A percentile compares a stretch with the other conserved stretches of the same genome.
Conservation (phyloP, 2,888 invertebrate species). For the Tiliacea citrago region DNA sequence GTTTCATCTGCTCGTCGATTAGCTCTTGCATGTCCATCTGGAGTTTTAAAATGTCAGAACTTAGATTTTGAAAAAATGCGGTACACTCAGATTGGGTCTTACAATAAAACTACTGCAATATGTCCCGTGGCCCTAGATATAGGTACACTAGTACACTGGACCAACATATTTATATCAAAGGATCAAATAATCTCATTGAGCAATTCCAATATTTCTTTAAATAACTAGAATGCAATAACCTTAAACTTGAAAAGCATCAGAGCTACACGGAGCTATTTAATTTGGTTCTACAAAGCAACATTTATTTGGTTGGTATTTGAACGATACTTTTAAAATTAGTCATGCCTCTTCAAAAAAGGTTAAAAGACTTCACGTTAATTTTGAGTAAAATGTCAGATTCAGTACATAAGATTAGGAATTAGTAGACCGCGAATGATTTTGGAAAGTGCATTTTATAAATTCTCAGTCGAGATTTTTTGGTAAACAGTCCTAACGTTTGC, state of each 20-base stretch:
- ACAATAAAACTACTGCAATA: not conserved
- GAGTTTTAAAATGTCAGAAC: conserved; percentile 64
- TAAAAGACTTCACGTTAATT: conserved; percentile 29
- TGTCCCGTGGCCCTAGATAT: too few relatives aligned
- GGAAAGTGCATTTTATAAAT: conserved; percentile 37
- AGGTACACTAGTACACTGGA: too few relatives aligned
- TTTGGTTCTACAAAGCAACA: conserved; percentile 21
- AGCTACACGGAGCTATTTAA: not conserved
- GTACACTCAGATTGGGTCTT: not conserved
- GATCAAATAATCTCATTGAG: not conserved
- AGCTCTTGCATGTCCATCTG: conserved; percentile 99
- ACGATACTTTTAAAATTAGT: conserved; percentile 17
- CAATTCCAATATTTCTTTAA: not conserved
- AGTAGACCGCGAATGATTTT: conserved; percentile 44
- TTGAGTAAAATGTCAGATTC: conserved; percentile 14
- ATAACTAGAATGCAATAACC: not conserved
- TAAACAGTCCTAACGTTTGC: not conserved
- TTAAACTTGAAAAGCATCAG: conserved; percentile 36
- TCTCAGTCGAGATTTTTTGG: not conserved
- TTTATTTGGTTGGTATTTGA: conserved; percentile 18
- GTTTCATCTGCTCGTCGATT: conserved; percentile 97
- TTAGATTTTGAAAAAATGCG: not conserved
- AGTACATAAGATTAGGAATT: conserved; percentile 23
- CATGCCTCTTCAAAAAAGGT: not conserved
- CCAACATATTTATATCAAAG: not conserved